These are phyloP conservation scores for Cebus imitator DNA, from an alignment of 2,113 vertebrate species.

Conservation along the genomic window DNA sequence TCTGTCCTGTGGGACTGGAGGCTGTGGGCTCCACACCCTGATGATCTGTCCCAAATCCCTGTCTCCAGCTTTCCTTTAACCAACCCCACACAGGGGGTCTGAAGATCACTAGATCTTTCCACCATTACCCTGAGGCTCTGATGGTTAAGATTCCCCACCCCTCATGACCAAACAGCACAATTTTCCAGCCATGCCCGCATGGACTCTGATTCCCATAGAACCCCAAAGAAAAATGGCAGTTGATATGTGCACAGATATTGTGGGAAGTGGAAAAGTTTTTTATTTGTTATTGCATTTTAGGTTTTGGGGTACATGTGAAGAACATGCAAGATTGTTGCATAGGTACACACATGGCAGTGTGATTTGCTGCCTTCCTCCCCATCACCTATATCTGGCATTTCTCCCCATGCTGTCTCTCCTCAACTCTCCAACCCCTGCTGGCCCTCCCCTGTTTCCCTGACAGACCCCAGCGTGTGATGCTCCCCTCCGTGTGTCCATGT, in stretches of 20 bases:
- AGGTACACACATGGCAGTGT: too few species aligned
- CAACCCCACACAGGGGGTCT: neutral
- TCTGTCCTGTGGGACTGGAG: neutral
- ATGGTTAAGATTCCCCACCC: neutral
- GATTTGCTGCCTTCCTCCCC: too few species aligned
- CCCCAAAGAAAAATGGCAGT: neutral
- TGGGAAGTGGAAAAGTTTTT: neutral
- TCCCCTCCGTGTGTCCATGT: too few species aligned
- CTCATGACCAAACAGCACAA: neutral
- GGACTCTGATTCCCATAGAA: neutral
- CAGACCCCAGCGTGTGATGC: too few species aligned
- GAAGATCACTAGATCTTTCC: neutral
- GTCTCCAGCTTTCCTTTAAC: neutral
- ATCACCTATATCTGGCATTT: too few species aligned
- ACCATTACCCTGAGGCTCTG: neutral
- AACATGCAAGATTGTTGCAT: too few species aligned
- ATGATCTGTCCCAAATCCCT: neutral
- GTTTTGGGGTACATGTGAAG: too few species aligned
- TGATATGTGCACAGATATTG: rapidly evolving
- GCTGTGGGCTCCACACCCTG: neutral
- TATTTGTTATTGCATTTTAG: too few species aligned
- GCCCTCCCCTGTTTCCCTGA: too few species aligned
- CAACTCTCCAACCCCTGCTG: too few species aligned
- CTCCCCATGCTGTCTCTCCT: too few species aligned
- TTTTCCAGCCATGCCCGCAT: rapidly evolving